Base-by-base conservation (phyloP, 2,888 invertebrate genomes). In the Limnephilus marmoratus region DNA sequence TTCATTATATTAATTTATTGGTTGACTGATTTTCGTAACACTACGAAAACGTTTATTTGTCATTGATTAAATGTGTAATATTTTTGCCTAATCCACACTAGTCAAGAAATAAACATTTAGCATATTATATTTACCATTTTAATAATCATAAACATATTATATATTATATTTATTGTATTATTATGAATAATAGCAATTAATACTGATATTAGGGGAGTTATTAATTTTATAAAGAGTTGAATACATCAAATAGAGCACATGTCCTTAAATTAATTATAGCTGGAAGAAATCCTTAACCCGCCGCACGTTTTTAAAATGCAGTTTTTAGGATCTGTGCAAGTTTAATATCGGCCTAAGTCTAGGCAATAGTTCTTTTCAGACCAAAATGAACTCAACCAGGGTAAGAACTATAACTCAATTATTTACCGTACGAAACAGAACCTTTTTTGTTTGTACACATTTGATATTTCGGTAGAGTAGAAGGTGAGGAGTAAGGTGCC, bases 61-160 rank as follows among this genome's bases (percentile, higher is more conserved):
- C 86, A 86, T 86, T 53, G n/a, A 37, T 83, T 83, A 83, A 83
- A 83, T 53, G 80, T 81, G 80, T 89, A 89, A 80, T 89, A 81
- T 89, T 80, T n/a, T 89, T 81, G 88, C 88, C 88, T 89, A 89
- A 89, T 89, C 45, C 88, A 81, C 88, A 88, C 88, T 89, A 89
- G 88, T 89, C 88, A 89, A 34, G 41, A 80, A 81, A 68, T 80
- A 89, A 87, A 87, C 49, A 41, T 85, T 31, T 83, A 83, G 41
- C 31, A 24, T 83, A 83, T 83, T 83, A 86, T 89, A 37, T 89
- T 89, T 89, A 89, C 88, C 88, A 89, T 80, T 89, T 87, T 87
- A 85, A 68, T 68, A 68, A 68, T 68, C 24, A 68, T 68, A 68
- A 68, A 68, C 68, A 68, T 68, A 68, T 68, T 68, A 18, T n/a